phyloP scores from a whole-genome alignment of 23 tunicate species.

The Halocynthia roretzi region DNA sequence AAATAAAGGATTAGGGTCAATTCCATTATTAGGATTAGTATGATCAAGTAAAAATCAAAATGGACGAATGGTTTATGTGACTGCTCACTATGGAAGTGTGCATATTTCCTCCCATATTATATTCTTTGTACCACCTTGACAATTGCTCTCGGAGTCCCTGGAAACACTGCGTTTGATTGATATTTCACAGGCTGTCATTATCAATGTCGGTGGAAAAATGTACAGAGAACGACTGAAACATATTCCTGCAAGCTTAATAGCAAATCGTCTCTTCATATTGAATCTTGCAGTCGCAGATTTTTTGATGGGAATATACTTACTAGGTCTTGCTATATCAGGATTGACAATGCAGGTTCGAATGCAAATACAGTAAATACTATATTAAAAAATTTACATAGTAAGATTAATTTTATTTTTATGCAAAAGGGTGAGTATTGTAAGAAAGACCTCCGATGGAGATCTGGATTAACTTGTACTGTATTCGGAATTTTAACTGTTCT shows the following conservation, averaged over 20 bases:
- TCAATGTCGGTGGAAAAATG: neutral
- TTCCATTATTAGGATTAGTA: too few species aligned
- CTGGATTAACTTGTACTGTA: slow-evolving; percentile 17
- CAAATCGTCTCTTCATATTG: slow-evolving; percentile 12
- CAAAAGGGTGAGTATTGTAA: slow-evolving; percentile 29
- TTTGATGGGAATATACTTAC: slow-evolving; percentile 15
- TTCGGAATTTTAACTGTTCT: slow-evolving; percentile 34
- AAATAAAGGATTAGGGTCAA: too few species aligned
- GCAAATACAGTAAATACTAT: too few species aligned
- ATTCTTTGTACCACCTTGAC: too few species aligned
- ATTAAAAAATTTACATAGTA: too few species aligned
- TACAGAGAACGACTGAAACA: neutral
- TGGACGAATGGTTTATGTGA: too few species aligned
- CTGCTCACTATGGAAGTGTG: too few species aligned
- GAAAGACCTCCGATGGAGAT: slow-evolving; percentile 35
- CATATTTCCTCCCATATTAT: too few species aligned
- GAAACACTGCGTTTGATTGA: too few species aligned
- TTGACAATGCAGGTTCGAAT: slow-evolving; percentile 9
- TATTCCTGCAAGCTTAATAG: slow-evolving; percentile 13
- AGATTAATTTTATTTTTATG: too few species aligned
- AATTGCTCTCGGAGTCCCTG: too few species aligned
- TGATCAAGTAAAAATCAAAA: too few species aligned
- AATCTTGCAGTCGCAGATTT: slow-evolving; percentile 21
- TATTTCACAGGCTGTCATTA: slow-evolving; percentile 14
- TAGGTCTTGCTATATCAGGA: neutral